Evolutionary conservation across 1,140 invertebrate species (phyloP).

Genomic region (Fopius arisanus): DNA sequence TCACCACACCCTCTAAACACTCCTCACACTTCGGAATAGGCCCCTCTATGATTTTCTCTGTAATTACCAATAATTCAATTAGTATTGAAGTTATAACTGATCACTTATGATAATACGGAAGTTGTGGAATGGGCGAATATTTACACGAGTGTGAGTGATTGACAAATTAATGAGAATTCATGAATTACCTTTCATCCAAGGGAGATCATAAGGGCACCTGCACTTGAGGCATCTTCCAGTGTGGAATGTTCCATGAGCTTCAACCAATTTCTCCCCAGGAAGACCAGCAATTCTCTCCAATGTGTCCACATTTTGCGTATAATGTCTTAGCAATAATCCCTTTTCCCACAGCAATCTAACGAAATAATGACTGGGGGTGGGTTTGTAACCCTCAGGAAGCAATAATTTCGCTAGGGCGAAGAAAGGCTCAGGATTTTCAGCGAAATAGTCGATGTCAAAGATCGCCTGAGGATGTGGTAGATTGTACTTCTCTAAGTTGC

Average conservation of each 20-base stretch:
- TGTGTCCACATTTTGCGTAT: constrained; percentile 95
- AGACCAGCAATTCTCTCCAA: constrained; percentile 89
- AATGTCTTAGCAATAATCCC: constrained; percentile 81
- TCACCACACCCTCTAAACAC: constrained; percentile 80
- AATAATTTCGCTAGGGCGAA: constrained; percentile 86
- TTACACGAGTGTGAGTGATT: too few relatives aligned
- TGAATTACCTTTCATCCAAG: constrained; percentile 81
- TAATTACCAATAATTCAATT: constrained; percentile 19
- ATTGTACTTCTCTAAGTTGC: constrained; percentile 91
- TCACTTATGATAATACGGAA: too few relatives aligned
- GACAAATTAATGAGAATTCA: too few relatives aligned
- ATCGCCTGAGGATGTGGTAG: constrained; percentile 94
- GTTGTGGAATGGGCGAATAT: too few relatives aligned
- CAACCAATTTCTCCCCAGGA: constrained; percentile 84
- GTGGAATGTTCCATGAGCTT: constrained; percentile 93
- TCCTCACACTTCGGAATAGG: constrained; percentile 78
- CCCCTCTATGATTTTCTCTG: constrained; percentile 78
- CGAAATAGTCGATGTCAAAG: constrained; percentile 88
- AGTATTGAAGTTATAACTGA: too few relatives aligned
- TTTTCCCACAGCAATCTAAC: constrained; percentile 82
- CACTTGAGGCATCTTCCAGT: constrained; percentile 88
- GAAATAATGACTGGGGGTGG: constrained; percentile 86
- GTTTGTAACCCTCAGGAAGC: constrained; percentile 83
- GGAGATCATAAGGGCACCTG: constrained; percentile 74
- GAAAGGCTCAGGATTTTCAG: constrained; percentile 85